phyloP scores from a whole-genome alignment of 2,888 invertebrate genomes.

The Athalia cordata region DNA sequence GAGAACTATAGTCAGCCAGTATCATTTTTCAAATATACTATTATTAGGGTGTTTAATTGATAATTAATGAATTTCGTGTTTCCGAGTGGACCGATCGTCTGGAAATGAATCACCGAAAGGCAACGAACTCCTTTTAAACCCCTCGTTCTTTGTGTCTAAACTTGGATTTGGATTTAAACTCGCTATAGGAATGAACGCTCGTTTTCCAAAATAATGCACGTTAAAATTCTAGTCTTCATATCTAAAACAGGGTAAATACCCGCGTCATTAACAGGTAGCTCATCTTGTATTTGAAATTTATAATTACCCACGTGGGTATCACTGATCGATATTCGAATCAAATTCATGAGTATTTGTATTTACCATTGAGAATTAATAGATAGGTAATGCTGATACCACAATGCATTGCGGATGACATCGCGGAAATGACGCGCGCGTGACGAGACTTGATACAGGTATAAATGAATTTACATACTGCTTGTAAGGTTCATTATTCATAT shows the following conservation, averaged over 20 bases:
- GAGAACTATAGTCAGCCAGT: no score
- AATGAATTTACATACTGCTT: slow-evolving; percentile 1
- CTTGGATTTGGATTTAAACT: slow-evolving; percentile 47
- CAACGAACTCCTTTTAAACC: slow-evolving; percentile 67
- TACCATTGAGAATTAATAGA: neutral
- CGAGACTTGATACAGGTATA: neutral
- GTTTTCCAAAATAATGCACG: slow-evolving; percentile 18
- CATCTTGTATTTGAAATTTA: neutral
- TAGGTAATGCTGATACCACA: slow-evolving; percentile 10
- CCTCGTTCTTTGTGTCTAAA: slow-evolving; percentile 55
- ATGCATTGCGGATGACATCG: slow-evolving; percentile 10
- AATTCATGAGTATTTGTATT: neutral
- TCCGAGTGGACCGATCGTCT: slow-evolving; percentile 46
- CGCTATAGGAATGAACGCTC: neutral
- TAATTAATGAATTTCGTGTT: slow-evolving; percentile 26
- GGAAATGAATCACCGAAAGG: slow-evolving; percentile 58
- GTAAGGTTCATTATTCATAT: no score
- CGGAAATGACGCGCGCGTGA: neutral
- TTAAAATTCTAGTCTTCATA: neutral
- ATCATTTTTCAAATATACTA: no score
- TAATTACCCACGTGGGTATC: neutral
- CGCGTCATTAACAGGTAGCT: no score
- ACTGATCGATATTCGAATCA: neutral
- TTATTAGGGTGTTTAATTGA: neutral
- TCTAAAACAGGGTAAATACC: no score